Evolutionary conservation across 2,888 invertebrate species (phyloP).

Genomic region (Unio delphinus): DNA sequence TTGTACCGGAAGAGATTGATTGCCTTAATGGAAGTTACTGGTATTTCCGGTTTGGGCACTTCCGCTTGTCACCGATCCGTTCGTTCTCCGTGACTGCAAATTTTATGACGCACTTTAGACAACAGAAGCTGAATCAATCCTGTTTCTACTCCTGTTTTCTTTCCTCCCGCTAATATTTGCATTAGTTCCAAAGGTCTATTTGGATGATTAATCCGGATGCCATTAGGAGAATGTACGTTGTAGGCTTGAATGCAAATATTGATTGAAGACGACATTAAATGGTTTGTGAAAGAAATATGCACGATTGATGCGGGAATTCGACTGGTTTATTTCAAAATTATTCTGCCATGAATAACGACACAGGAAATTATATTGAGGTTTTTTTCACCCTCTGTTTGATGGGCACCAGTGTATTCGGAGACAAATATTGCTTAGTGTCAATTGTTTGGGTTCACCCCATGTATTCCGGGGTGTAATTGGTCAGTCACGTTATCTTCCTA

Average conservation of each 20-base stretch:
- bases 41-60: slow-evolving; percentile 44
- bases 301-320: slow-evolving; percentile 24
- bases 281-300: slow-evolving; percentile 26
- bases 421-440: too few species aligned
- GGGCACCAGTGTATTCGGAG: too few species aligned
- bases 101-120: slow-evolving; percentile 37
- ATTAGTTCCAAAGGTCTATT: slow-evolving; percentile 34
- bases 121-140: slow-evolving; percentile 31
- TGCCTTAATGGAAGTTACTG: slow-evolving; percentile 53
- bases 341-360: slow-evolving; percentile 20
- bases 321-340: slow-evolving; percentile 35
- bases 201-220: slow-evolving; percentile 36
- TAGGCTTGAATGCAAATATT: slow-evolving; percentile 35
- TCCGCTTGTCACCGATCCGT: slow-evolving; percentile 42
- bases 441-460: too few species aligned
- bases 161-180: slow-evolving; percentile 42
- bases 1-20: slow-evolving; percentile 41
- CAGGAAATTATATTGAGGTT: slow-evolving; percentile 34
- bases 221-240: slow-evolving; percentile 39
- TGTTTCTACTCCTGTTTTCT: slow-evolving; percentile 38
- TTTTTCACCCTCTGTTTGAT: too few species aligned
- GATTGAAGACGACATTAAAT: slow-evolving; percentile 33
- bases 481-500: too few species aligned
- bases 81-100: slow-evolving; percentile 37
- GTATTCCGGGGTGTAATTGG: too few species aligned